These are phyloP conservation scores for Mesaphorura yosii DNA, from an alignment of 1,140 invertebrate genomes.

Conservation along the genomic window DNA sequence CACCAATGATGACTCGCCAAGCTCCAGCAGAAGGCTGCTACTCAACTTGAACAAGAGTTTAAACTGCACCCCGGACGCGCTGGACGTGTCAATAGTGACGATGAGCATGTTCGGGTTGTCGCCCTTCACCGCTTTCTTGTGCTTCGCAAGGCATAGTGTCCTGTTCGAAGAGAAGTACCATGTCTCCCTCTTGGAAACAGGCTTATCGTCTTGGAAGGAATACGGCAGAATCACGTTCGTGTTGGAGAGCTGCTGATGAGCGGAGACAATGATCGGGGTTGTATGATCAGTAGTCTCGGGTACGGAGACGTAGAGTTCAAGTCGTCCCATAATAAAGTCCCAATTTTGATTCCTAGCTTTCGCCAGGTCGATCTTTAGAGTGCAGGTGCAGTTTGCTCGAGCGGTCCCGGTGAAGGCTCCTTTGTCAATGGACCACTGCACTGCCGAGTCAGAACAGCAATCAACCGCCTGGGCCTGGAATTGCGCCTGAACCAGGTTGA, in stretches of 20 bases:
- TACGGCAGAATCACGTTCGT: not conserved
- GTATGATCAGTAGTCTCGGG: too few relatives aligned
- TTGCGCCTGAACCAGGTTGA: too few relatives aligned
- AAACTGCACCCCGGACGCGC: not conserved
- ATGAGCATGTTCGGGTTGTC: conserved; percentile 2
- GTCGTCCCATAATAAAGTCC: too few relatives aligned
- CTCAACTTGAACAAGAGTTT: not conserved
- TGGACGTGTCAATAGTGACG: not conserved
- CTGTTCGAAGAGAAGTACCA: not conserved
- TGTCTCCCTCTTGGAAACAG: not conserved
- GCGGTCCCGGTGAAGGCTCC: too few relatives aligned
- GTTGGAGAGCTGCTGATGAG: conserved; percentile 2
- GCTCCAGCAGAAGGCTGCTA: not conserved
- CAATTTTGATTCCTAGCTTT: too few relatives aligned
- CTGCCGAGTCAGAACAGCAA: too few relatives aligned
- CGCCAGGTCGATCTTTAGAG: too few relatives aligned
- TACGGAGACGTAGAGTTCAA: too few relatives aligned
- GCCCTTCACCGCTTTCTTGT: not conserved
- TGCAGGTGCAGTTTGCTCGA: too few relatives aligned
- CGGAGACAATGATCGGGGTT: conserved; percentile 3
- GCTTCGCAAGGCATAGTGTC: not conserved
- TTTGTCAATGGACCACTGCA: too few relatives aligned
- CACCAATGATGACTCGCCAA: not conserved
- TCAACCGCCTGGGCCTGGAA: too few relatives aligned
- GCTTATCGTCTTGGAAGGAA: not conserved